phyloP scores from a whole-genome alignment of 2,888 invertebrate species.

The Drosophila subquinaria region DNA sequence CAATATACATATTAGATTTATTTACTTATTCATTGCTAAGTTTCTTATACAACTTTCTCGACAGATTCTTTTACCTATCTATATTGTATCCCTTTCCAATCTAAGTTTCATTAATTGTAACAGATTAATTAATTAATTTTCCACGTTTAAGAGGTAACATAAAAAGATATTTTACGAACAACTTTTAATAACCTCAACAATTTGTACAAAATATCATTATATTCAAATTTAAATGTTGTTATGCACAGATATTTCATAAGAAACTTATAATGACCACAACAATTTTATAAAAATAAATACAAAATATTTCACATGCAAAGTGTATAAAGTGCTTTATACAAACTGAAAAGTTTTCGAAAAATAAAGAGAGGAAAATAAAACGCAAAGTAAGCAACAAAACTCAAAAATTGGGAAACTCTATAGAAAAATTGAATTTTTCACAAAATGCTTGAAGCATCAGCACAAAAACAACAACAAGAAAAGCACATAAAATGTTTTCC shows the following conservation, averaged over 20 bases:
- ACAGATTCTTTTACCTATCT: no score
- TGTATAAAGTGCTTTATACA: slow-evolving; percentile 39
- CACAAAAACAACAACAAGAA: slow-evolving; percentile 8
- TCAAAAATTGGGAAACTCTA: slow-evolving; percentile 68
- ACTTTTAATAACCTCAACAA: no score
- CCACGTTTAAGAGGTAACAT: no score
- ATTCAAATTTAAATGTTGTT: no score
- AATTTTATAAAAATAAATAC: slow-evolving; percentile 2
- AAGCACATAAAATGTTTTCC: slow-evolving; percentile 52
- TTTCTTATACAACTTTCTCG: no score
- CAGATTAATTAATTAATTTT: no score
- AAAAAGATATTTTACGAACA: no score
- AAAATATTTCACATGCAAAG: slow-evolving; percentile 17
- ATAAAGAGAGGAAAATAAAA: neutral
- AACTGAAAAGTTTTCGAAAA: slow-evolving; percentile 4
- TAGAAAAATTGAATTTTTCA: slow-evolving; percentile 72
- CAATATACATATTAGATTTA: no score
- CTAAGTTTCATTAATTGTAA: no score
- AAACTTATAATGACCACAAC: neutral
- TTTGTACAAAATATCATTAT: no score
- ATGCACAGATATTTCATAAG: neutral
- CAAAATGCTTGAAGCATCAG: slow-evolving; percentile 55
- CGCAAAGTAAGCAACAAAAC: slow-evolving; percentile 39
- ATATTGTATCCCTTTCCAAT: no score
- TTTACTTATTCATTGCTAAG: no score